These are phyloP conservation scores for Mamestra brassicae DNA, from an alignment of 2,888 invertebrate species.

Conservation along the genomic window DNA sequence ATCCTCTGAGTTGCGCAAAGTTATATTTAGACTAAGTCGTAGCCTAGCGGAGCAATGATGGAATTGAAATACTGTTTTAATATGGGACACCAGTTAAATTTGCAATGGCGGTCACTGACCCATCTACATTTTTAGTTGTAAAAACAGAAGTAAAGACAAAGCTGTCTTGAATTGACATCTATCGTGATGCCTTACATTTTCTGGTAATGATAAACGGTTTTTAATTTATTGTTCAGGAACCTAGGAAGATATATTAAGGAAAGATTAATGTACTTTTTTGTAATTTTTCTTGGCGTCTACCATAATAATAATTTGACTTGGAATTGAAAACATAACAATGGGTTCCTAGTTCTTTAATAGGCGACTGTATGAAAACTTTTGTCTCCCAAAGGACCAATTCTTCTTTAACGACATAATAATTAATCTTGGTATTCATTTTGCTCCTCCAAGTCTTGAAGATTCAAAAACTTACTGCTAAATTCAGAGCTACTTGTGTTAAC, in stretches of 20 bases:
- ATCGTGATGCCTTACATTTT: too few species aligned
- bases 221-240: too few species aligned
- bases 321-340: background rate
- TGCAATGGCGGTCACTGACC: too few species aligned
- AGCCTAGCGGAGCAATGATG: conserved; percentile 8
- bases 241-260: too few species aligned
- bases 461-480: conserved; percentile 1
- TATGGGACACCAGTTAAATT: background rate
- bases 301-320: background rate
- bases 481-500: conserved; percentile 18
- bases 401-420: background rate
- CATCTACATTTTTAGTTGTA: too few species aligned
- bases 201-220: too few species aligned
- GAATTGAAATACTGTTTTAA: conserved; percentile 32
- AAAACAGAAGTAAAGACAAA: too few species aligned
- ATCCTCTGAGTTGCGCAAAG: conserved; percentile 31
- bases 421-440: background rate
- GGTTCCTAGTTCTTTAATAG: background rate
- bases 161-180: too few species aligned
- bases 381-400: conserved; percentile 29
- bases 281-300: too few species aligned
- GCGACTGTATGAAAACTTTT: conserved; percentile 10
- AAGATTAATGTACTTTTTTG: too few species aligned
- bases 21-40: conserved; percentile 35
- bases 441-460: background rate